Evolutionary conservation across 2,888 invertebrate genomes (phyloP).

Genomic region (Cepaea hortensis): DNA sequence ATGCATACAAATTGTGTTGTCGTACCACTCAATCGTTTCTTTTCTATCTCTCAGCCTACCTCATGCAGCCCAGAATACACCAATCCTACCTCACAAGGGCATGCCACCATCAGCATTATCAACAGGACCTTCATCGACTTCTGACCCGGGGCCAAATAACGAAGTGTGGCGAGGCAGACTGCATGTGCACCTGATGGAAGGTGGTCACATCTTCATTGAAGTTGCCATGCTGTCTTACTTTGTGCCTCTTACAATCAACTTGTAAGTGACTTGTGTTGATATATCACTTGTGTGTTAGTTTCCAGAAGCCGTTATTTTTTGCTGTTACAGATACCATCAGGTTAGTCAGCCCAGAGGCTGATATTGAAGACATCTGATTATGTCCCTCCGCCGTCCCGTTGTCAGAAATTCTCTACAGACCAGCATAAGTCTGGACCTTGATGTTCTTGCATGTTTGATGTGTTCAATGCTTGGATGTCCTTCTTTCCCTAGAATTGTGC

Average conservation of each 20-base stretch:
- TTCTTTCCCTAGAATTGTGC: no score
- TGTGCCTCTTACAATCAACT: conserved; percentile 44
- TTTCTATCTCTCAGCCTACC: conserved; percentile 10
- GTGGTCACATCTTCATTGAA: conserved; percentile 47
- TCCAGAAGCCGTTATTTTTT: neutral
- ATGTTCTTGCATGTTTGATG: no score
- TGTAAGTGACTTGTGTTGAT: conserved; percentile 34
- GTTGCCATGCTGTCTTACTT: conserved; percentile 45
- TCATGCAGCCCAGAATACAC: neutral
- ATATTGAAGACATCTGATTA: neutral
- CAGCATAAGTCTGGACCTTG: no score
- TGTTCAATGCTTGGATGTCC: no score
- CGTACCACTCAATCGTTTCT: neutral
- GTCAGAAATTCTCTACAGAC: no score
- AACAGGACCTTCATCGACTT: conserved; percentile 11
- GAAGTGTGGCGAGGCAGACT: conserved; percentile 49
- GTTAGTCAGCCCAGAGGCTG: neutral
- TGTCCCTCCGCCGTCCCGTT: no score
- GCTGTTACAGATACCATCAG: neutral
- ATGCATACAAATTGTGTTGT: neutral
- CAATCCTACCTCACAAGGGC: neutral
- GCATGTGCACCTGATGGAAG: conserved; percentile 38
- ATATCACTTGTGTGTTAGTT: neutral
- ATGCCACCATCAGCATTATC: neutral
- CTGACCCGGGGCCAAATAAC: conserved; percentile 37